Evolutionary conservation across 2,888 invertebrate species (phyloP).

Genomic region (Papilio protenor): DNA sequence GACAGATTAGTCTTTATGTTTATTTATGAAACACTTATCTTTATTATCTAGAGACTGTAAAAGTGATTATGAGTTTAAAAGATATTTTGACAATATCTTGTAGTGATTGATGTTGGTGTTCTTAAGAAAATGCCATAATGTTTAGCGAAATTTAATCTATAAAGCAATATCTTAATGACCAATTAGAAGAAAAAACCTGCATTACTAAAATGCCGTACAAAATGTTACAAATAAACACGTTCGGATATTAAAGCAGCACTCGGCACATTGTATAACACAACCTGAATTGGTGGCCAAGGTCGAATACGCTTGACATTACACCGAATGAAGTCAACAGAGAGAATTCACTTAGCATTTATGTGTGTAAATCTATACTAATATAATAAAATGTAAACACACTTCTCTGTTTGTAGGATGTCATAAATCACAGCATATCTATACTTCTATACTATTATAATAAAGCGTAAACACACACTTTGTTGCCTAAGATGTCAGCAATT

Average conservation of each 20-base stretch:
- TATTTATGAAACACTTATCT: not conserved
- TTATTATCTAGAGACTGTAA: constrained; percentile 12
- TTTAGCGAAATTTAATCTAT: not conserved
- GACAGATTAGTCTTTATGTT: constrained; percentile 3
- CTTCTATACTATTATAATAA: no score
- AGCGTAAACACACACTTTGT: no score
- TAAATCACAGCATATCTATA: no score
- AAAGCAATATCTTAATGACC: not conserved
- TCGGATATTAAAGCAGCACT: constrained; percentile 12
- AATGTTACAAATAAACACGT: constrained; percentile 15
- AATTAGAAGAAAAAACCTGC: not conserved
- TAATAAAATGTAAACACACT: no score
- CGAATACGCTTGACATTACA: constrained; percentile 45
- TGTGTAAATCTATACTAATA: not conserved
- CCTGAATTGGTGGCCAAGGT: constrained; percentile 46
- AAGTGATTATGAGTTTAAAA: constrained; percentile 19
- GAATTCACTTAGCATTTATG: constrained; percentile 7
- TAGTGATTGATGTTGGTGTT: constrained; percentile 16
- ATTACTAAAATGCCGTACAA: not conserved
- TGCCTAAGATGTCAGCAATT: no score
- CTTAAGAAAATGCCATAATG: not conserved
- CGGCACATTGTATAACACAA: constrained; percentile 35
- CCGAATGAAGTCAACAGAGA: constrained; percentile 23
- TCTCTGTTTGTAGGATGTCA: no score
- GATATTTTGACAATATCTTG: constrained; percentile 22